Evolutionary conservation across 1,140 invertebrate species (phyloP).

Genomic region (Drosophila arizonae): DNA sequence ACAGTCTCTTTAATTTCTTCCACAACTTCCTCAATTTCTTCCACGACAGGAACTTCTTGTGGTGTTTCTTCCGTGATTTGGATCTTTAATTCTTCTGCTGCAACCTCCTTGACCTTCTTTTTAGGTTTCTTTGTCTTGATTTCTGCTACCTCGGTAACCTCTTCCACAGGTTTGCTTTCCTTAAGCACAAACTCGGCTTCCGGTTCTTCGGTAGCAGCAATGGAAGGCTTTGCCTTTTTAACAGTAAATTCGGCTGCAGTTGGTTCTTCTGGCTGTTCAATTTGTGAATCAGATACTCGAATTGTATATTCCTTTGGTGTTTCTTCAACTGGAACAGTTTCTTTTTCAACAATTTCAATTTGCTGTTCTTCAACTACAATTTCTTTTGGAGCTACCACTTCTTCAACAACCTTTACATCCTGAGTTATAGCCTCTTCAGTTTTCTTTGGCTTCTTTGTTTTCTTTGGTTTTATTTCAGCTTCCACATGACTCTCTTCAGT

Average conservation of each 20-base stretch:
- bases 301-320: constrained; percentile 48
- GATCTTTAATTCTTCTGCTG: constrained; percentile 65
- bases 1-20: constrained; percentile 32
- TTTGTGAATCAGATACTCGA: constrained; percentile 32
- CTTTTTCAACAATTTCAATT: constrained; percentile 24
- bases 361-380: constrained; percentile 28
- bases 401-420: constrained; percentile 68
- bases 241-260: constrained; percentile 57
- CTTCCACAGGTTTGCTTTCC: constrained; percentile 63
- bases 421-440: constrained; percentile 61
- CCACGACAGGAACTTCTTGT: constrained; percentile 48
- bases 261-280: constrained; percentile 32
- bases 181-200: constrained; percentile 68
- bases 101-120: constrained; percentile 67
- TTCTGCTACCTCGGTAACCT: constrained; percentile 63
- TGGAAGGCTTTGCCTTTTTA: constrained; percentile 58
- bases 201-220: constrained; percentile 59
- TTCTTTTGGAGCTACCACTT: constrained; percentile 47
- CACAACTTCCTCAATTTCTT: constrained; percentile 56
- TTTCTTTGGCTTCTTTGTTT: constrained; percentile 83
- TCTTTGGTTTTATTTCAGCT: constrained; percentile 68
- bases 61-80: constrained; percentile 58
- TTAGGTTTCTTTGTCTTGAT: constrained; percentile 79
- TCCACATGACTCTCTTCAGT: constrained; percentile 74
- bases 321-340: constrained; percentile 41